phyloP scores from a whole-genome alignment of 2,797 vertebrate species.

The Brachyrhaphis roseni region DNA sequence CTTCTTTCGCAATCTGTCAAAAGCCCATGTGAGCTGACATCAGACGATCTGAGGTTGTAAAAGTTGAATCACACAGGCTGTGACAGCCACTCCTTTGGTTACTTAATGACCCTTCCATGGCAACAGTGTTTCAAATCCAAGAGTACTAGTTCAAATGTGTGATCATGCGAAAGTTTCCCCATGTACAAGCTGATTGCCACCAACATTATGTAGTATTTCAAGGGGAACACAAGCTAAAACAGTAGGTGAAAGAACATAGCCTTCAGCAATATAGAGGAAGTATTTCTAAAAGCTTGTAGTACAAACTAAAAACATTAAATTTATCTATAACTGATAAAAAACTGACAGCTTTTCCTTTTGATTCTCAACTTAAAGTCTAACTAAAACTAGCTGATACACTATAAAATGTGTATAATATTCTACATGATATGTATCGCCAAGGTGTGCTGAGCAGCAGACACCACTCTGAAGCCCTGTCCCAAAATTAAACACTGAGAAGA shows the following conservation, averaged over 20 bases:
- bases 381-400: neutral
- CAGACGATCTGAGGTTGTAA: slow-evolving; percentile 37
- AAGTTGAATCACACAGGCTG: slow-evolving; percentile 62
- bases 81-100: slow-evolving; percentile 67
- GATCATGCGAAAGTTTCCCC: slow-evolving; percentile 15
- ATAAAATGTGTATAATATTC: slow-evolving; percentile 9
- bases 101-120: slow-evolving; percentile 65
- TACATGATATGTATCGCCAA: neutral
- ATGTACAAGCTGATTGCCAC: slow-evolving; percentile 7
- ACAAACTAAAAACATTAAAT: neutral
- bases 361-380: neutral
- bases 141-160: slow-evolving; percentile 31
- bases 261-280: slow-evolving; percentile 47
- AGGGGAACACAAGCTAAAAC: slow-evolving; percentile 10
- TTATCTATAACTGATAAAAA: neutral
- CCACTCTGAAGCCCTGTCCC: neutral
- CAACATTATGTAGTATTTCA: slow-evolving; percentile 29
- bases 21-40: slow-evolving; percentile 33
- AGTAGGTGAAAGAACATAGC: slow-evolving; percentile 45
- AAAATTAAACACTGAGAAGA: slow-evolving; percentile 26
- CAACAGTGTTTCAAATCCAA: slow-evolving; percentile 34
- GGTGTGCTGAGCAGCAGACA: slow-evolving; percentile 3
- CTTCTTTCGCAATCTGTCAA: slow-evolving; percentile 32
- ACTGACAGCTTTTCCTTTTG: neutral
- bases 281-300: slow-evolving; percentile 64